phyloP scores from a whole-genome alignment of 2,797 vertebrate genomes.

The Lithobates pipiens region DNA sequence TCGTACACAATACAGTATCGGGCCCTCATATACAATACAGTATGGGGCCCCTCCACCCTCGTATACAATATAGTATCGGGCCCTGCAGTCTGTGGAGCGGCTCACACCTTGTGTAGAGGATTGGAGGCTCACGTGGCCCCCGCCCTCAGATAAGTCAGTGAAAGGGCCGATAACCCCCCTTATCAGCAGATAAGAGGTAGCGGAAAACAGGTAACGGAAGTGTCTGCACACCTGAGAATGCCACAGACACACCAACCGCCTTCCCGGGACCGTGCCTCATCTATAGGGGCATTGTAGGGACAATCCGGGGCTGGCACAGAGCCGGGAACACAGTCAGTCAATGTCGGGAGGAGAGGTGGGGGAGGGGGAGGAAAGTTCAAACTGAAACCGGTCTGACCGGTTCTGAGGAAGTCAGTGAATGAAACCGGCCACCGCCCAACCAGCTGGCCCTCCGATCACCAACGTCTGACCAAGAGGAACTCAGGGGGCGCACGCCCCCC shows the following conservation, averaged over 20 bases:
- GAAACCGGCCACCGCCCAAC: background rate
- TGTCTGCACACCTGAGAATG: background rate
- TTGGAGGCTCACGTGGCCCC: background rate
- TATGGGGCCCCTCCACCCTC: too few relatives aligned
- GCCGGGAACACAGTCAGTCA: too few relatives aligned
- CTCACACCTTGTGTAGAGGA: background rate
- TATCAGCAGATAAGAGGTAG: background rate
- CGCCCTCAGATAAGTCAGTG: background rate
- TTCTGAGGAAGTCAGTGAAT: background rate
- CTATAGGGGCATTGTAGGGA: background rate
- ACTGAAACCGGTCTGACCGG: background rate
- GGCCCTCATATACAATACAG: too few relatives aligned
- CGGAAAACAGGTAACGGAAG: background rate
- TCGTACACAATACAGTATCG: too few relatives aligned
- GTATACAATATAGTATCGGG: too few relatives aligned
- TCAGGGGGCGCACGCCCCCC: too few relatives aligned
- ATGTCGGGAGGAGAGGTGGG: background rate
- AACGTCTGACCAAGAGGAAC: too few relatives aligned
- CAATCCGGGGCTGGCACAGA: background rate
- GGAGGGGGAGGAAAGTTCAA: background rate
- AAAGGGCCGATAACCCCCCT: background rate
- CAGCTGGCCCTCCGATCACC: too few relatives aligned
- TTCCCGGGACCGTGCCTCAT: too few relatives aligned
- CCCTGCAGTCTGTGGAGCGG: too few relatives aligned
- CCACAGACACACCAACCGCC: background rate